Conservation (phyloP, 2,888 invertebrate species). For the Zaprionus obscuricornis region DNA sequence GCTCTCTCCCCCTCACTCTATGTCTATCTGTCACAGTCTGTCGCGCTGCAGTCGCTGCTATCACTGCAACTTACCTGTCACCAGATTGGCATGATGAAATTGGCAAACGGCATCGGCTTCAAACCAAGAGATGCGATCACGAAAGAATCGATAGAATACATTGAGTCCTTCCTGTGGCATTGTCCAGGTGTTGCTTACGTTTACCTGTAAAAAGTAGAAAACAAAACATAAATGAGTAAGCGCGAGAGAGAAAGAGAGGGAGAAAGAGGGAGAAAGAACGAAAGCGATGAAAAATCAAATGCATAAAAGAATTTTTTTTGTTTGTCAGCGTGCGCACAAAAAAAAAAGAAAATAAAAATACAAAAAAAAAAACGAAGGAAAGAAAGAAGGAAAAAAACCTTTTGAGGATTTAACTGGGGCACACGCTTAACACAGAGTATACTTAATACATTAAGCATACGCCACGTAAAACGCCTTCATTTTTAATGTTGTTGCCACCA, state of each 20-base stretch:
- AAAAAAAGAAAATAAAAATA: too few species aligned
- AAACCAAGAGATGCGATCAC: slow-evolving; percentile 93
- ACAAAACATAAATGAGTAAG: too few species aligned
- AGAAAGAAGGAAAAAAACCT: too few species aligned
- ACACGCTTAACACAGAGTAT: slow-evolving; percentile 42
- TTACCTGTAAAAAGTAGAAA: slow-evolving; percentile 86
- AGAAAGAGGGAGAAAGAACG: too few species aligned
- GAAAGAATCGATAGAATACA: slow-evolving; percentile 92
- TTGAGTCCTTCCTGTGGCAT: slow-evolving; percentile 91
- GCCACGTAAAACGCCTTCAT: slow-evolving; percentile 74
- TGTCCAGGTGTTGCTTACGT: slow-evolving; percentile 92
- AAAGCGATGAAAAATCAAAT: slow-evolving; percentile 1
- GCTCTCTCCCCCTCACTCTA: neutral
- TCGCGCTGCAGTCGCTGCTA: slow-evolving; percentile 3
- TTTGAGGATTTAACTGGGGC: slow-evolving; percentile 9
- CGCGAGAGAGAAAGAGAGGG: too few species aligned
- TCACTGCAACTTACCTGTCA: slow-evolving; percentile 92
- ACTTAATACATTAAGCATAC: slow-evolving; percentile 76
- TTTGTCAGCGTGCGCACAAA: slow-evolving; percentile 30
- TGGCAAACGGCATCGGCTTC: slow-evolving; percentile 93
- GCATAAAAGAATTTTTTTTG: slow-evolving; percentile 30
- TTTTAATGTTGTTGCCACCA: slow-evolving; percentile 57
- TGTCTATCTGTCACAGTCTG: neutral
- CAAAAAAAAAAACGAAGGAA: too few species aligned
- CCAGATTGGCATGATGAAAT: slow-evolving; percentile 91